Base-by-base conservation (phyloP, 1,140 invertebrate species). In the Archivesica marissinica region DNA sequence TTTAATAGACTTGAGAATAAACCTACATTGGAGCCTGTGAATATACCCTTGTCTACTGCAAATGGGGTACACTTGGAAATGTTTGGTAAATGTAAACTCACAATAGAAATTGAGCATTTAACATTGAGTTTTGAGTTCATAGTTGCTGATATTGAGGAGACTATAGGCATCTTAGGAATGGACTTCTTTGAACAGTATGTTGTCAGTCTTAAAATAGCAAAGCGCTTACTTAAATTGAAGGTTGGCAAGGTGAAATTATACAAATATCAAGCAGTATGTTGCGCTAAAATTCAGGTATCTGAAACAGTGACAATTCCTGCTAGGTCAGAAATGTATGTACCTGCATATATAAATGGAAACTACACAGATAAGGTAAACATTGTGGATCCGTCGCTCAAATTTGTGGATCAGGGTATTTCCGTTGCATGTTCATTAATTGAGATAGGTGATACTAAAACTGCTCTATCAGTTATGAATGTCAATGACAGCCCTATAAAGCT, bases 321-420 rank as follows among this genome's bases (percentile, higher is more conserved):
- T 64, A 13, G 25, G 38, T 64, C 77, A 61, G 77, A 79, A 66
- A 64, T 66, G 77, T 59, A n/a, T 15, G 66, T 79, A 17, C 39
- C 59, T 13, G 56, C 77, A 25, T 28, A 66, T 39, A 61, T 79
- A 7, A 59, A 79, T 79, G 77, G 59, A 1, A 59, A 59, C 39
- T 44, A 6, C 35, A 25, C 23, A 33, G 2, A 59, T 9, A n/a
- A 56, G 11, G 7, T n/a, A 0, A 74, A 64, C n/a, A 41, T 68
- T 2, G 7, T 87, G 13, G 78, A 87, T 38, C 86, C 86, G 9
- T 44, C 59, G 9, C 1, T 72, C 13, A 54, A 70, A 28, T 79
- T 76, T 44, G n/a, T 35, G 11, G 33, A 70, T 15, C 30, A 80
- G n/a, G 56, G 74, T 6, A 2, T 88, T 23, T 47, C 79, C 4